Base-by-base conservation (phyloP, 2,113 vertebrate species). In the Pelusios castaneus region DNA sequence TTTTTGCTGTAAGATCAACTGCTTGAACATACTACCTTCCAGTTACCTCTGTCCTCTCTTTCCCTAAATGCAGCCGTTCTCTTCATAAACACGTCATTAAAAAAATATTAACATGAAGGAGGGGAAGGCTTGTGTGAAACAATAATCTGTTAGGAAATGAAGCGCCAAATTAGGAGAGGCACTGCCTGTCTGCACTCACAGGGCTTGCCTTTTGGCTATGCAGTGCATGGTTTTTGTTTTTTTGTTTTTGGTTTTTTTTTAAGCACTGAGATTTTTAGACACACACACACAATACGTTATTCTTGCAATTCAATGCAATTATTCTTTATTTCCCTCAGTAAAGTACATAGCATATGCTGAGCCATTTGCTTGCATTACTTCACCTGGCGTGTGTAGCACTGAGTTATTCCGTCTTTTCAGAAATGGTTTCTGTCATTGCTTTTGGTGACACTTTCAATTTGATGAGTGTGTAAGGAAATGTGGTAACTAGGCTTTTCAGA, bases 221-320 rank as follows among this genome's bases (percentile, higher is more conserved):
- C 38, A 84, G 91, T 0, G 55, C 70, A 91, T n/a, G 49, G 45
- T 56, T 56, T 2, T 6, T 29, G 27, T 58, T 58, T 58, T 56
- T 34, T n/a, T n/a, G n/a, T n/a, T n/a, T n/a, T n/a, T n/a, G 60
- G 10, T 10, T 6, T 34, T 87, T 95, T 94, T 91, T 82, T 83
- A 88, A 96, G 70, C 87, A 85, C 84, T 88, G 58, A 14, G 82
- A 82, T 34, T 63, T 86, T 90, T 84, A 55, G 31, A 86, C 90
- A 82, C 47, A 92, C 1, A 25, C 67, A 58, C 73, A 56, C 51
- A 86, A 96, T 82, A 91, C 87, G 60, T 95, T 89, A 96, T 89
- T 94, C 90, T 96, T 96, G n/a, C n/a, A n/a, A n/a, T n/a, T n/a
- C n/a, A n/a, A n/a, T 96, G 88, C 81, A 95, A 90, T 97, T 96